Base-by-base conservation (phyloP, 2,797 vertebrate species). In the Scleropages formosus region DNA sequence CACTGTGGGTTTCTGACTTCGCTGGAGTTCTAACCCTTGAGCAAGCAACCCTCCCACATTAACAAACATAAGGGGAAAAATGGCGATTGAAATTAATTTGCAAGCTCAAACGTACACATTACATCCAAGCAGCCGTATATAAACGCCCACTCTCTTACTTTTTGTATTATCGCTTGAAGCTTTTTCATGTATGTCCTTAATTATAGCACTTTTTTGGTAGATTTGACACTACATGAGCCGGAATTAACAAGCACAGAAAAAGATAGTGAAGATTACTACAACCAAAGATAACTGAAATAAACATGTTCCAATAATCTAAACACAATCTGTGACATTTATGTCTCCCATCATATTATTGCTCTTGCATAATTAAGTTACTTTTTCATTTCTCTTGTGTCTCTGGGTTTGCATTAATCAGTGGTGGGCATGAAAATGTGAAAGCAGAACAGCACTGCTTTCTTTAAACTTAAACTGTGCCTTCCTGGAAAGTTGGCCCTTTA, bases 101-200 rank as follows among this genome's bases (percentile, higher is more conserved):
- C 60, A 53, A 63, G 61, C 53, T 27, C 61, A 62, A 74, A 64
- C 27, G 26, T 74, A 31, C 26, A 53, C 63, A 44, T 74, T 56
- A 70, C 51, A 68, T 58, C 76, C 22, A 69, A 69, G 67, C 67
- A 22, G n/a, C 12, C 67, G 15, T 74, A 72, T 62, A 72, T 68
- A 75, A 78, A 79, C 69, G 62, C 47, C 71, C 64, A 78, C 70
- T 79, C 26, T 58, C n/a, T 39, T 58, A 58, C 18, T 51, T 67
- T 58, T 65, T 44, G n/a, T 64, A 8, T 22, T 46, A 66, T 58
- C 39, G 31, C 63, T 75, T 58, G 11, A 66, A 58, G 51, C 63
- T 22, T 75, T 75, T 61, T 0, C 74, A 27, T 77, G 71, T 68
- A 56, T 73, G 61, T 77, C 46, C 56, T 77, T 73, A 65, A 77